A percentile compares a stretch with the other conserved stretches of the same genome.
These are phyloP conservation scores for Tauraco hartlaubi DNA, from an alignment of 2,797 vertebrate species.

Conservation along the genomic window DNA sequence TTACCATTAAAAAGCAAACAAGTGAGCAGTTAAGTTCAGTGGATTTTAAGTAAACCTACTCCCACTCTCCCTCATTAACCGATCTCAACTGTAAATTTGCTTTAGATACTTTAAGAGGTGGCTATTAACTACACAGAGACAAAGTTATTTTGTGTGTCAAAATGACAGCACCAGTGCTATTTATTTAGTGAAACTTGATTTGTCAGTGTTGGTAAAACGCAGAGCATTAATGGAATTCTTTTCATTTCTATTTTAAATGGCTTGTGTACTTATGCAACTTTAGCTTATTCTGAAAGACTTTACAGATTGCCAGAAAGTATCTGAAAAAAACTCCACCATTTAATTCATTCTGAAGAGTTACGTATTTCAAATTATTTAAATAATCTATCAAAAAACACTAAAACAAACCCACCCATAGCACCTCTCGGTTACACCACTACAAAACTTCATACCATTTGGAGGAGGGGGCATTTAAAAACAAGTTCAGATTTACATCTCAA, in stretches of 20 bases:
- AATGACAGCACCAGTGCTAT: not conserved
- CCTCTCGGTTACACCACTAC: not conserved
- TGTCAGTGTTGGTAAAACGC: not conserved
- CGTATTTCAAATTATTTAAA: not conserved
- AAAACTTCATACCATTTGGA: not conserved
- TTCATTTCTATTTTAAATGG: constrained; percentile 13
- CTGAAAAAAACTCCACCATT: not conserved
- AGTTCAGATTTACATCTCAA: not conserved
- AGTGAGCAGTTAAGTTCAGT: constrained; percentile 23
- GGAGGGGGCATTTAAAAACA: not conserved
- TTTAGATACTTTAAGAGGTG: constrained; percentile 39
- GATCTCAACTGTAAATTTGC: constrained; percentile 42
- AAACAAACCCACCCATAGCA: not conserved
- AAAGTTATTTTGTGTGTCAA: constrained; percentile 23
- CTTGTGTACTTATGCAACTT: not conserved
- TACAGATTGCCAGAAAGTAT: not conserved
- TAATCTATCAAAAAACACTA: not conserved
- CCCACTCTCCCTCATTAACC: constrained; percentile 46
- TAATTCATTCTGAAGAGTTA: not conserved
- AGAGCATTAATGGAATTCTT: not conserved
- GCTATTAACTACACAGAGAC: not conserved
- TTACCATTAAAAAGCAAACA: constrained; percentile 28
- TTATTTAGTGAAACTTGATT: constrained; percentile 5
- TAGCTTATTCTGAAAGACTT: constrained; percentile 3
- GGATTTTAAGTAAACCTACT: constrained; percentile 41